phyloP scores from a whole-genome alignment of 2,888 invertebrate species.

The Seira musarum region DNA sequence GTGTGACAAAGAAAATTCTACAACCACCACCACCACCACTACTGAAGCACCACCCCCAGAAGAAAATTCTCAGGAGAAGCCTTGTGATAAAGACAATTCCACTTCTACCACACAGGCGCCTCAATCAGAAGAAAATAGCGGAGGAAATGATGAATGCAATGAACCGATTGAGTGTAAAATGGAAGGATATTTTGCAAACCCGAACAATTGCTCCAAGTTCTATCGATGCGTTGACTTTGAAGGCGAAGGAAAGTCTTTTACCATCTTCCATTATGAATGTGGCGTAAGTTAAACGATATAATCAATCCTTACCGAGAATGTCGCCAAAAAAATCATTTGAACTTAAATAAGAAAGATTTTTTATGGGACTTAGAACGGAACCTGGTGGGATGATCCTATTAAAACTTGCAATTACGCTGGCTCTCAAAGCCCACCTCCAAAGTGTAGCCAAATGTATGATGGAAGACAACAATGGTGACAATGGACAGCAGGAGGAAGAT shows the following conservation, averaged over 20 bases:
- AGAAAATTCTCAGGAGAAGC: background rate
- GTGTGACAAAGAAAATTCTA: conserved; percentile 48
- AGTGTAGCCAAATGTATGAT: conserved; percentile 54
- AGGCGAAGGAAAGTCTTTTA: conserved; percentile 52
- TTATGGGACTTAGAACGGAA: conserved; percentile 65
- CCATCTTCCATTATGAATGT: conserved; percentile 66
- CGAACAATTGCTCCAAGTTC: conserved; percentile 64
- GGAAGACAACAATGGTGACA: conserved; percentile 29
- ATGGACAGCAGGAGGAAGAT: no score
- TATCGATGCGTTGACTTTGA: conserved; percentile 66
- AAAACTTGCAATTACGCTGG: conserved; percentile 63
- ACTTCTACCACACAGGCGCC: conserved; percentile 1
- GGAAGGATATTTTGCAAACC: conserved; percentile 64
- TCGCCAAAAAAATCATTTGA: no score
- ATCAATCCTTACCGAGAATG: no score
- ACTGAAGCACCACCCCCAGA: conserved; percentile 18
- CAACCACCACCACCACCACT: conserved; percentile 19
- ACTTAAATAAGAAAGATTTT: no score
- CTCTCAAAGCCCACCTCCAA: conserved; percentile 57
- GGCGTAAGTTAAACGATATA: conserved; percentile 48
- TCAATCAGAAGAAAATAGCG: conserved; percentile 22
- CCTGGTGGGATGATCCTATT: conserved; percentile 64
- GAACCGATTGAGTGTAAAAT: conserved; percentile 48
- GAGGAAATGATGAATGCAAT: conserved; percentile 34
- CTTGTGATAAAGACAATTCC: background rate